Base-by-base conservation (phyloP, 2,797 vertebrate genomes). In the Cirrhinus molitorella region DNA sequence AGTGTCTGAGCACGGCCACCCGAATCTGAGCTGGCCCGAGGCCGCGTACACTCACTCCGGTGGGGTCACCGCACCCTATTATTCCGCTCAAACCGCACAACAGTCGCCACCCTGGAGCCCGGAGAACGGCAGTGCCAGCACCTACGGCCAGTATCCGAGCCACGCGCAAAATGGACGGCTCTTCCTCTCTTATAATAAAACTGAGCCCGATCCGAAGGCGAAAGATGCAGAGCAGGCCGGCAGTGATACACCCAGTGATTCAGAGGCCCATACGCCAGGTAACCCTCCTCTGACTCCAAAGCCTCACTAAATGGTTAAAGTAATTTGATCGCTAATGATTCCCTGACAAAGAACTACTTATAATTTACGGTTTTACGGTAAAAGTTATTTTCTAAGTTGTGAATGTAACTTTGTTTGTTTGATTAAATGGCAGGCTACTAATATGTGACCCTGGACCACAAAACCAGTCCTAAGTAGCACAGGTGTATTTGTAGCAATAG, bases 231-330 rank as follows among this genome's bases (percentile, higher is more conserved):
- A 88, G 10, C 88, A 83, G 25, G 57, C 82, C 19, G 87, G 89
- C 13, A 92, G 93, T 61, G 92, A 93, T 17, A 83, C 85, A 0
- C 91, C 93, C 0, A 94, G 93, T 9, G 94, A 95, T 83, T 92
- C 93, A 0, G 95, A 94, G 71, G 74, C 90, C 0, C 91, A 93
- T 81, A 91, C 91, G 0, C 94, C 95, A 68, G 92, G 94, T 94
- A 76, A 34, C 1, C 14, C 3, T 31, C 2, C 16, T 19, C 51
- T 74, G n/a, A 21, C 17, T 16, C 2, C n/a, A n/a, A 34, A 65
- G 7, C 14, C 9, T 19, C 45, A 6, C 45, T 1, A 49, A 49
- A 28, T 16, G 0, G 14, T 8, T 12, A 17, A 5, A 25, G 0
- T 6, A 23, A 5, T 25, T 12, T 34, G 9, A 19, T n/a, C 21